These are phyloP conservation scores for Tillus elongatus DNA, from an alignment of 2,888 invertebrate genomes.

Conservation along the genomic window DNA sequence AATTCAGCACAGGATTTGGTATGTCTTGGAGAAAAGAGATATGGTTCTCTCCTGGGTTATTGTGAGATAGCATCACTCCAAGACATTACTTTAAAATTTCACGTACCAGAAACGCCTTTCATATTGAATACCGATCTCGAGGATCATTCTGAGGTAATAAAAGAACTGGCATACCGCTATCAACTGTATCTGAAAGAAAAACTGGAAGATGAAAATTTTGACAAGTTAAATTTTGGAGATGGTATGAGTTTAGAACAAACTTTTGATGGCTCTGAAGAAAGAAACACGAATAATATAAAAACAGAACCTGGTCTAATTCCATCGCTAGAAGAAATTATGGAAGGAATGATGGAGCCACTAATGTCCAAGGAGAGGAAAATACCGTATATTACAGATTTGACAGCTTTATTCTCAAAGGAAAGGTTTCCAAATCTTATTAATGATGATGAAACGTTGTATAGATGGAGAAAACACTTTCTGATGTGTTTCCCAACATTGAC, in stretches of 20 bases:
- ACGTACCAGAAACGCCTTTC: constrained; percentile 49
- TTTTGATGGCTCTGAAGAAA: too few relatives aligned
- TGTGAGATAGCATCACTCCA: constrained; percentile 13
- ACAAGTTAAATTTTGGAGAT: too few relatives aligned
- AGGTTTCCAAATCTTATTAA: constrained; percentile 15
- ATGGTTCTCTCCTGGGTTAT: constrained; percentile 21
- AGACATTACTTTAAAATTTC: constrained; percentile 35
- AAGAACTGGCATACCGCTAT: constrained; percentile 37
- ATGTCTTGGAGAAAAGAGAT: too few relatives aligned
- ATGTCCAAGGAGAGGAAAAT: constrained; percentile 20
- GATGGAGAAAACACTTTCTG: constrained; percentile 33
- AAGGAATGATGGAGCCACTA: constrained; percentile 12
- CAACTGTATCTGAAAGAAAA: constrained; percentile 21
- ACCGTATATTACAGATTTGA: constrained; percentile 28
- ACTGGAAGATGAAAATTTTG: constrained; percentile 1
- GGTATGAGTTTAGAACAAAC: too few relatives aligned
- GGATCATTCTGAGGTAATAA: constrained; percentile 42
- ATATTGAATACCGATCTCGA: constrained; percentile 46
- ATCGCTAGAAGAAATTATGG: constrained; percentile 15
- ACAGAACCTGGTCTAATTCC: too few relatives aligned
- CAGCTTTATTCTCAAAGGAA: constrained; percentile 23
- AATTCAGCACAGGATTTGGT: too few relatives aligned
- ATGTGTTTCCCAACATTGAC: constrained; percentile 29
- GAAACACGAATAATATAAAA: too few relatives aligned
- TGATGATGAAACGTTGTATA: constrained; percentile 26